Percentiles rank a stretch among this genome's conserved stretches.
phyloP scores from a whole-genome alignment of 2,888 invertebrate species.

The Nomada fucata region DNA sequence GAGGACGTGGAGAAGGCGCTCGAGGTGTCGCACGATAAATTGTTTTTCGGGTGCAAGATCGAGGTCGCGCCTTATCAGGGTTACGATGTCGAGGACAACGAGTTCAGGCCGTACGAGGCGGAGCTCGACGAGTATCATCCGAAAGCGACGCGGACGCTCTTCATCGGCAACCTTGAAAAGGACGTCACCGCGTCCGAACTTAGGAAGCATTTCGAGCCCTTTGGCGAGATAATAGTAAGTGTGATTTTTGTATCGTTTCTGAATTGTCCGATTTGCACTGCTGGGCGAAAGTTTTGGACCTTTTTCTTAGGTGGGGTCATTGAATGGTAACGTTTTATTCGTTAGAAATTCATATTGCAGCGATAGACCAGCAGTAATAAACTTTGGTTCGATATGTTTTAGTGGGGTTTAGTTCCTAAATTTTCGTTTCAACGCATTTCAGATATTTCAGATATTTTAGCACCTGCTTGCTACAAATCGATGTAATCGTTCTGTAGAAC shows the following conservation, averaged over 20 bases:
- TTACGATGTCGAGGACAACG: constrained; percentile 92
- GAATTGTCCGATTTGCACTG: not conserved
- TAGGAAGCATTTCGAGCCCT: constrained; percentile 96
- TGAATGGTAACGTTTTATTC: too few species aligned
- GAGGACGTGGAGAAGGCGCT: constrained; percentile 98
- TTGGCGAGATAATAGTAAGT: constrained; percentile 96
- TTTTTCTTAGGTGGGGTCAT: too few species aligned
- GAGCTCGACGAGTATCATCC: constrained; percentile 98
- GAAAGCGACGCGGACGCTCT: constrained; percentile 97
- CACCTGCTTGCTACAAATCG: too few species aligned
- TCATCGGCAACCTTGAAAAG: constrained; percentile 98
- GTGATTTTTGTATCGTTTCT: not conserved
- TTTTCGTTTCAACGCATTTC: too few species aligned
- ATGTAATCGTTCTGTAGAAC: too few species aligned
- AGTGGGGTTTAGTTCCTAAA: too few species aligned
- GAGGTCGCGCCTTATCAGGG: constrained; percentile 97
- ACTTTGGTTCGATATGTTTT: too few species aligned
- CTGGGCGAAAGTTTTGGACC: too few species aligned
- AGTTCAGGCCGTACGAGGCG: constrained; percentile 95
- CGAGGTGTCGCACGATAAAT: constrained; percentile 97
- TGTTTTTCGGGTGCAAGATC: constrained; percentile 98
- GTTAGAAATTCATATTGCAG: too few species aligned
- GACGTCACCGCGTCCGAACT: constrained; percentile 96
- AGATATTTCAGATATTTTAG: too few species aligned
- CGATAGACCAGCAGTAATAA: too few species aligned